A percentile compares a stretch with the other conserved stretches of the same genome.
Evolutionary conservation across 1,140 invertebrate genomes (phyloP).

Genomic region (Trigoniulus corallinus): DNA sequence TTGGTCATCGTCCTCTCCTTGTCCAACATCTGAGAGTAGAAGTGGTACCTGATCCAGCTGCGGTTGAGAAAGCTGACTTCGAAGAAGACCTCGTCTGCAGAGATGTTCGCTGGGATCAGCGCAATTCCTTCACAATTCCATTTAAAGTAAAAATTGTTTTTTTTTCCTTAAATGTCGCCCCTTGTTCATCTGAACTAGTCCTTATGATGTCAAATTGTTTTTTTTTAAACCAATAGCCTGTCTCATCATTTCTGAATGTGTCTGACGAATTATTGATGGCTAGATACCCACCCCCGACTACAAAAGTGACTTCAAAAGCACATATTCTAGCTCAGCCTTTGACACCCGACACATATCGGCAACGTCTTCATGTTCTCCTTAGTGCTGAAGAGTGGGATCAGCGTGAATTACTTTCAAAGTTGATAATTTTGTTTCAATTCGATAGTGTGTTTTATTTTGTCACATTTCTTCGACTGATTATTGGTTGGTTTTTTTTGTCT

Average conservation of each 20-base stretch:
- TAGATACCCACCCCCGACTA: not conserved
- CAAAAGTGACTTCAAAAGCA: constrained; percentile 2
- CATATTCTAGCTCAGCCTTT: constrained; percentile 19
- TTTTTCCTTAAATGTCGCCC: too few relatives aligned
- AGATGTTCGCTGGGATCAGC: constrained; percentile 40
- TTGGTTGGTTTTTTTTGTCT: constrained; percentile 2
- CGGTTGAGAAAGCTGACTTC: constrained; percentile 43
- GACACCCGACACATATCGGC: constrained; percentile 53
- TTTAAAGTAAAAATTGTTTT: too few relatives aligned
- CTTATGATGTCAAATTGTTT: too few relatives aligned
- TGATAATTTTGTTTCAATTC: too few relatives aligned
- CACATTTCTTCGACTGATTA: too few relatives aligned
- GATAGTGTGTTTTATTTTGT: not conserved
- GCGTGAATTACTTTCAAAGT: constrained; percentile 8
- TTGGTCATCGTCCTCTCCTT: constrained; percentile 49
- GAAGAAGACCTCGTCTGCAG: constrained; percentile 20
- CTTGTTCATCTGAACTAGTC: too few relatives aligned
- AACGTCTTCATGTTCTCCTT: constrained; percentile 53
- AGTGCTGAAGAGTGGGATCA: not conserved
- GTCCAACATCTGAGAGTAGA: constrained; percentile 57
- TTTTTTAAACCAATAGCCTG: too few relatives aligned
- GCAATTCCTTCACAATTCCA: constrained; percentile 37
- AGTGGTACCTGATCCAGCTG: constrained; percentile 48
- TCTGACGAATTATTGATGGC: not conserved
- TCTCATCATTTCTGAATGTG: too few relatives aligned